Base-by-base conservation (phyloP, 2,797 vertebrate species). In the Buceros bicornis region DNA sequence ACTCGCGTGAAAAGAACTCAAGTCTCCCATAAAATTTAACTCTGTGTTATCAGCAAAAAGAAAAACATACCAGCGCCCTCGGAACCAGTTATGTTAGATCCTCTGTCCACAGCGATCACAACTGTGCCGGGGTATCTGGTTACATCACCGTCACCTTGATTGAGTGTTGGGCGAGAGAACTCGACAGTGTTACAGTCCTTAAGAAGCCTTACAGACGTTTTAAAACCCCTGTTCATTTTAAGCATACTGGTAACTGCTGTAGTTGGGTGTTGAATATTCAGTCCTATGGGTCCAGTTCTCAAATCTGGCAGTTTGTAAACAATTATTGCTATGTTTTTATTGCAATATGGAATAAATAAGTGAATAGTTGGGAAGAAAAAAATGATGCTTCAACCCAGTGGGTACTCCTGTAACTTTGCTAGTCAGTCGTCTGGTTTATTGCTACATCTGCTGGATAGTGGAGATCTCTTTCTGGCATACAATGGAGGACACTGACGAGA, bases 71-170 rank as follows among this genome's bases (percentile, higher is more conserved):
- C 42, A 18, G 92, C 94, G 50, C 25, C 5, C 28, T 94, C 4
- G 2, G 50, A 97, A 92, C 69, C 42, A 93, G 88, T 90, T 89
- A 35, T 60, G 57, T 96, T 69, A 87, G 74, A 61, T 92, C 42
- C 29, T 82, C 78, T 89, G 20, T 90, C 72, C 93, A 71, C 57
- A 93, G 86, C 91, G 93, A 82, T 93, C 89, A 61, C 86, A 90
- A 35, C 77, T 90, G 56, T 65, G 47, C 76, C 88, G 62, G 29
- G 60, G 45, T 79, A 82, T 87, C 81, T 94, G 83, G 45, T 95
- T 95, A 91, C 83, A 92, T 47, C 16, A 88, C 28, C 8, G 0
- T 61, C 82, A 54, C 42, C 70, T 64, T 40, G 40, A 93, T 80
- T 0, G 0, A 84, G 35, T 50, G 33, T 93, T 94, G 90, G 65